Conservation (phyloP, 2,797 vertebrate species). For the Chaenodraco wilsoni region DNA sequence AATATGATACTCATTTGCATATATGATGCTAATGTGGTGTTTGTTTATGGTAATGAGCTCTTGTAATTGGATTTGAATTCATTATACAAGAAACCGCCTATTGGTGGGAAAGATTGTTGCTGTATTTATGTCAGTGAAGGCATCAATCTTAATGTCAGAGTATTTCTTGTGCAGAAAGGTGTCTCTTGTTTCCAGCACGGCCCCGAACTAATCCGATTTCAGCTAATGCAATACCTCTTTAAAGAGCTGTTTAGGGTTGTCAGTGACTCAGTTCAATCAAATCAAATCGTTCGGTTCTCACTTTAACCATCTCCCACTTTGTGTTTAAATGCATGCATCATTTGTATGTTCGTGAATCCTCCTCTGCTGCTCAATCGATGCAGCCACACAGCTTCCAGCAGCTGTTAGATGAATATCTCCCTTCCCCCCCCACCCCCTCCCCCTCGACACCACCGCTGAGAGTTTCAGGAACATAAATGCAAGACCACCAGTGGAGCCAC, state of each 20-base stretch:
- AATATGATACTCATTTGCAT: slow-evolving; percentile 65
- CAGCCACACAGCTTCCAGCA: slow-evolving; percentile 48
- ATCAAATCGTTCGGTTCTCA: slow-evolving; percentile 52
- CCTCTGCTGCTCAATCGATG: slow-evolving; percentile 49
- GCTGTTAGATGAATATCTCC: slow-evolving; percentile 51
- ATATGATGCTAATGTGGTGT: slow-evolving; percentile 68
- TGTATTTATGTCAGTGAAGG: slow-evolving; percentile 23
- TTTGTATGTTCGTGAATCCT: slow-evolving; percentile 54
- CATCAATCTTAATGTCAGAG: slow-evolving; percentile 37
- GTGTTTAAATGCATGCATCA: slow-evolving; percentile 44
- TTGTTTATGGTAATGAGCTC: slow-evolving; percentile 70
- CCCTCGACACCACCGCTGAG: slow-evolving; percentile 18
- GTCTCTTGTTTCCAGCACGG: slow-evolving; percentile 31
- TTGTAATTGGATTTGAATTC: slow-evolving; percentile 73
- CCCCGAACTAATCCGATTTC: slow-evolving; percentile 43
- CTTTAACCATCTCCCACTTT: slow-evolving; percentile 43
- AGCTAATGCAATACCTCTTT: slow-evolving; percentile 33
- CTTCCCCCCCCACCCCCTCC: slow-evolving; percentile 1
- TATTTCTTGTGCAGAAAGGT: slow-evolving; percentile 22
- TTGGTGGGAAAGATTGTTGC: slow-evolving; percentile 17
- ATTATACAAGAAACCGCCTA: slow-evolving; percentile 47
- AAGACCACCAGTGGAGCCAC: slow-evolving; percentile 28
- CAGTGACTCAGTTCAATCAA: slow-evolving; percentile 56
- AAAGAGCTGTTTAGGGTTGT: slow-evolving; percentile 49
- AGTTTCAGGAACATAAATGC: slow-evolving; percentile 44